Evolutionary conservation across 1,140 invertebrate genomes (phyloP), one percentile per base, ranked within the genome.

Genomic region (Adelges cooleyi): DNA sequence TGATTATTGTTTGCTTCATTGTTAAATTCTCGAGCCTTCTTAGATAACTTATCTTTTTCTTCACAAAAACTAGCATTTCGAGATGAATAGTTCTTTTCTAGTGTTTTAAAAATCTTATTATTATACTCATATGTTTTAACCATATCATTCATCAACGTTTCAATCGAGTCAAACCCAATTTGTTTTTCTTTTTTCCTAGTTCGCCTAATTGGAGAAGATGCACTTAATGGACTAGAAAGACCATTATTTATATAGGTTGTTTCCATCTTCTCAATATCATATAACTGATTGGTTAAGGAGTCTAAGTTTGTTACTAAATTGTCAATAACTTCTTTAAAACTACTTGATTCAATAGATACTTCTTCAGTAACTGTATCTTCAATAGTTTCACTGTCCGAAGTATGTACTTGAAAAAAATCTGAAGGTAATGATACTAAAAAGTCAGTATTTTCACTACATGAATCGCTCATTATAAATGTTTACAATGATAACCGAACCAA

Each of bases 321-420:
- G 56, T 62, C 17, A 62, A 62, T 29, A 40, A 62, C 56, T 15
- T 17, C 42, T 46, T 48, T 62, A 33, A 62, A 62, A 33, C 56
- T 62, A n/a, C 15, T 44, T 11, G 56, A 62, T 40, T 42, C 44
- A 18, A 18, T 44, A 6, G 42, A 62, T 17, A 62, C 29, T 38
- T 46, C 42, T 48, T 62, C 56, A 4, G 25, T 33, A 6, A 15
- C 42, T 0, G 42, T 9, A 13, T 33, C 56, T 29, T 62, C 42
- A 33, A 33, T n/a, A 1, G 25, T n/a, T 36, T 46, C 56, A 29
- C 56, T 62, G 29, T 62, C 56, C n/a, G 56, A 62, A 6, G 56
- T 20, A 15, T 62, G 56, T n/a, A 62, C 56, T 62, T 62, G 56
- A 22, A 62, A 62, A 17, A 62, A 62, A 62, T 62, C 42, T 5